Percentiles rank a stretch among this genome's conserved stretches.
These are phyloP conservation scores for Poeciliopsis turneri DNA, from an alignment of 2,797 vertebrate genomes.

Conservation along the genomic window DNA sequence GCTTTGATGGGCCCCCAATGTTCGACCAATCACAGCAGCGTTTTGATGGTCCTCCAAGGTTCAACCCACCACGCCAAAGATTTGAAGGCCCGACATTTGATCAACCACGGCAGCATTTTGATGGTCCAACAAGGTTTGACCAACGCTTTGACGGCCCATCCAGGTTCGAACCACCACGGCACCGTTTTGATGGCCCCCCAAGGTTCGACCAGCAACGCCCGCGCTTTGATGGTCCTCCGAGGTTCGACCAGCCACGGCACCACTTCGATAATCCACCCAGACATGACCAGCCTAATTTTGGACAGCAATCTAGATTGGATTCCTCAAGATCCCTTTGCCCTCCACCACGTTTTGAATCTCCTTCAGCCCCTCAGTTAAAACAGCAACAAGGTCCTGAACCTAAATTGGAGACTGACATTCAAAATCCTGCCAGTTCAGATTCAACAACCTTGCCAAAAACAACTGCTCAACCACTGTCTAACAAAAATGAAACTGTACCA, in stretches of 20 bases:
- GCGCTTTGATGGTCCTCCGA: conserved; percentile 68
- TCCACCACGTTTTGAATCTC: conserved; percentile 63
- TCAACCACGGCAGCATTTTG: conserved; percentile 66
- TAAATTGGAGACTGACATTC: conserved; percentile 46
- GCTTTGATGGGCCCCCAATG: conserved; percentile 85
- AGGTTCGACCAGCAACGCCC: conserved; percentile 77
- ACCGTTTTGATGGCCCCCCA: conserved; percentile 84
- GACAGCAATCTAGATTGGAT: conserved; percentile 66
- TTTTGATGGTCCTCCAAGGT: conserved; percentile 84
- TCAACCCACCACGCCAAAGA: conserved; percentile 73
- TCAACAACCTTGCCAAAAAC: conserved; percentile 44
- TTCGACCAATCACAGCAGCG: conserved; percentile 78
- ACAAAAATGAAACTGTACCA: conserved; percentile 43
- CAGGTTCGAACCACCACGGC: conserved; percentile 81
- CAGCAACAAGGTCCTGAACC: conserved; percentile 41
- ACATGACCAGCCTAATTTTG: conserved; percentile 81
- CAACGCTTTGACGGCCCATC: conserved; percentile 84
- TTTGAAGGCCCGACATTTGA: conserved; percentile 66
- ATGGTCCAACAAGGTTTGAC: conserved; percentile 60
- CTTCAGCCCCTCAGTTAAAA: conserved; percentile 52
- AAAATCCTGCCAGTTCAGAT: conserved; percentile 29
- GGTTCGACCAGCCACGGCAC: conserved; percentile 76
- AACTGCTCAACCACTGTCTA: conserved; percentile 20
- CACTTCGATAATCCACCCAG: conserved; percentile 73
- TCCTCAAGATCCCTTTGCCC: conserved; percentile 49